A percentile compares a stretch with the other conserved stretches of the same genome.
phyloP scores from a whole-genome alignment of 2,888 invertebrate genomes.

The Leptinotarsa peninsularis region DNA sequence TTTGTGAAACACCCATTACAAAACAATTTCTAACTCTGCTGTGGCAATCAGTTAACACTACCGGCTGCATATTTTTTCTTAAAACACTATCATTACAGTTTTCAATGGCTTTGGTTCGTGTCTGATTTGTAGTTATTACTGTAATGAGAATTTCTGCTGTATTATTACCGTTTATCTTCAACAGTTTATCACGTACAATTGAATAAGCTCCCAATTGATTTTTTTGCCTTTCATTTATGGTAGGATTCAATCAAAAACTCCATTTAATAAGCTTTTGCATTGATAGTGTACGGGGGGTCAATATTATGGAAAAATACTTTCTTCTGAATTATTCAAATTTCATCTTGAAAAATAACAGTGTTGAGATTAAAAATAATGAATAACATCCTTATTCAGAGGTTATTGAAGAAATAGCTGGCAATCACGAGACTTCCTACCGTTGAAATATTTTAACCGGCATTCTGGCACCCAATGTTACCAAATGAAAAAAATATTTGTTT shows the following conservation, averaged over 20 bases:
- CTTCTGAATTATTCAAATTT: too few species aligned
- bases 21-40: constrained; percentile 2
- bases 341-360: too few species aligned
- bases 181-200: constrained; percentile 36
- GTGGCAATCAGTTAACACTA: constrained; percentile 15
- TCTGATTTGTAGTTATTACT: constrained; percentile 25
- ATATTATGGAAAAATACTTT: neutral
- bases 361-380: too few species aligned
- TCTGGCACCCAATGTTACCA: too few species aligned
- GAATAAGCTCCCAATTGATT: constrained; percentile 30
- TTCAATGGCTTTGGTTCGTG: constrained; percentile 18
- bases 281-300: constrained; percentile 14
- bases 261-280: neutral
- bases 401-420: too few species aligned
- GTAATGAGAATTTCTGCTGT: constrained; percentile 33
- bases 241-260: constrained; percentile 1
- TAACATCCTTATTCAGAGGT: too few species aligned
- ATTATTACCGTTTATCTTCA: constrained; percentile 33
- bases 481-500: too few species aligned
- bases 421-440: too few species aligned
- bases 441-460: too few species aligned
- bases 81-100: constrained; percentile 6
- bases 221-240: constrained; percentile 9
- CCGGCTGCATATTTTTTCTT: neutral
- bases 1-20: too few species aligned